Conservation (phyloP, 35 echinoderm and acorn worm species). For the Apostichopus japonicus region DNA sequence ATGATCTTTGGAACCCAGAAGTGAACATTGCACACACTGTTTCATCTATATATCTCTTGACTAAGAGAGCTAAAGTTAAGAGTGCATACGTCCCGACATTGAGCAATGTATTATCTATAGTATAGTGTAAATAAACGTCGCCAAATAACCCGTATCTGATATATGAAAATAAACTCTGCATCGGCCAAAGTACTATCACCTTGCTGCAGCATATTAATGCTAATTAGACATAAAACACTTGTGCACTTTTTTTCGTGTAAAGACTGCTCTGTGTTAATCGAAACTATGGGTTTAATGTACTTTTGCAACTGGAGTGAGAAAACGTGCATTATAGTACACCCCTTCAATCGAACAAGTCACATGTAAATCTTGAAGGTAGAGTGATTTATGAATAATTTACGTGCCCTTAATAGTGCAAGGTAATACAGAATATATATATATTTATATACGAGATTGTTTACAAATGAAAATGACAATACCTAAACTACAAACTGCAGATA, state of each 20-base stretch:
- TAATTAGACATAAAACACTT: conserved; percentile 21
- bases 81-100: not conserved
- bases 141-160: conserved; percentile 20
- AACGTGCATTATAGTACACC: too few species aligned
- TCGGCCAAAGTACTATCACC: not conserved
- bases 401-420: too few species aligned
- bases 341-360: too few species aligned
- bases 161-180: not conserved
- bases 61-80: not conserved
- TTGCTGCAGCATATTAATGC: not conserved
- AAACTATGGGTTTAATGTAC: conserved; percentile 11
- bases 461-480: too few species aligned
- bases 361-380: too few species aligned
- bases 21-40: not conserved
- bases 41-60: not conserved
- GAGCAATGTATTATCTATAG: not conserved
- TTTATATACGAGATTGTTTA: too few species aligned
- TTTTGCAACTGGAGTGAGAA: not conserved
- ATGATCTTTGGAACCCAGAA: not conserved
- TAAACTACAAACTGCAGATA: too few species aligned
- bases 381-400: too few species aligned
- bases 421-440: too few species aligned
- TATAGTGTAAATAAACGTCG: not conserved
- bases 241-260: not conserved
- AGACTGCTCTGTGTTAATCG: not conserved